Conservation (phyloP, 2,888 invertebrate species). For the Volucella bombylans region DNA sequence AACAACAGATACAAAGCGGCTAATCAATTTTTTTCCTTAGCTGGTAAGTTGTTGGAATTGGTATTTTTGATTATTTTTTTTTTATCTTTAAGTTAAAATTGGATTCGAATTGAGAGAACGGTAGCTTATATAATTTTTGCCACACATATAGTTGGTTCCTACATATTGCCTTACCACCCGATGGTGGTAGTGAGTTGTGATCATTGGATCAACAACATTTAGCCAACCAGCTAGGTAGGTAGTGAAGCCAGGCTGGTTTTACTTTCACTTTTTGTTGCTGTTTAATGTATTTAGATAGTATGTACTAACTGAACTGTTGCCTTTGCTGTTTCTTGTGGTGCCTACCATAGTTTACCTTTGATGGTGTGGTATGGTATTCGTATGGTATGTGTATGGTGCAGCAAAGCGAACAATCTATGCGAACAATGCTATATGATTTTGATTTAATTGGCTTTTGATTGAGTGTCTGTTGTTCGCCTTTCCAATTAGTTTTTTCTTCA, state of each 20-base stretch:
- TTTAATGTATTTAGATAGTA: background rate
- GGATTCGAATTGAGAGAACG: background rate
- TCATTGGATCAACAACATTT: constrained; percentile 64
- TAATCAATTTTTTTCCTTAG: constrained; percentile 13
- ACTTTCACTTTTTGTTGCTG: constrained; percentile 69
- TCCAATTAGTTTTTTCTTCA: constrained; percentile 51
- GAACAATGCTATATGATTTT: constrained; percentile 63
- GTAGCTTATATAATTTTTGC: background rate
- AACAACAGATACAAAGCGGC: constrained; percentile 17
- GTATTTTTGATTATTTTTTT: constrained; percentile 21
- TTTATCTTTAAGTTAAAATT: constrained; percentile 31
- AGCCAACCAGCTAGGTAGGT: constrained; percentile 13
- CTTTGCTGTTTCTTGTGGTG: background rate
- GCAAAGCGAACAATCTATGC: constrained; percentile 34
- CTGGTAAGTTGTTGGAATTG: constrained; percentile 50
- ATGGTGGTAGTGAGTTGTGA: background rate
- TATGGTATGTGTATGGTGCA: constrained; percentile 25
- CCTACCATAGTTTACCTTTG: background rate
- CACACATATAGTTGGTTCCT: background rate
- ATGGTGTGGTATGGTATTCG: background rate
- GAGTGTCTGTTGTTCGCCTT: constrained; percentile 43
- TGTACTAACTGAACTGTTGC: constrained; percentile 6
- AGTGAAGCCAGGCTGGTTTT: constrained; percentile 26
- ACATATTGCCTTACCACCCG: constrained; percentile 41
- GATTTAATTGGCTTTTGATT: constrained; percentile 68